These are phyloP conservation scores for Phainopepla nitens DNA, from an alignment of 2,113 vertebrate genomes.

Conservation along the genomic window DNA sequence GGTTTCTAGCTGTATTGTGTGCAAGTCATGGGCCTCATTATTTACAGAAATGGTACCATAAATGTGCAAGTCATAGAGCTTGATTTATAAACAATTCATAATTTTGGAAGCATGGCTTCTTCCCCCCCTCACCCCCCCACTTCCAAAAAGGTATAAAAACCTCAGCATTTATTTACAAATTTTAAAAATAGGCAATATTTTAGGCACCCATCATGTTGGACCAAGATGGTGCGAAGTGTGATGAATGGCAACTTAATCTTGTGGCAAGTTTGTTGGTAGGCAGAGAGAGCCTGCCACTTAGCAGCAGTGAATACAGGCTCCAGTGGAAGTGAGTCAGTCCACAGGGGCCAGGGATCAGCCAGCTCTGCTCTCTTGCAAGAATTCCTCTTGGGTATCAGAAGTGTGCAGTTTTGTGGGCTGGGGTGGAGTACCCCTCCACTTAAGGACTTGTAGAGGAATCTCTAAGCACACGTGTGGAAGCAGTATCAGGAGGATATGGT, in stretches of 20 bases:
- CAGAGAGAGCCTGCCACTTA: background rate
- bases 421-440: background rate
- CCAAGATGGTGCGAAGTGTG: background rate
- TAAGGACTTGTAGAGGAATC: background rate
- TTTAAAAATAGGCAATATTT: background rate
- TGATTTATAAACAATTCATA: conserved; percentile 85
- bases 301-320: background rate
- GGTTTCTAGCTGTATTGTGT: conserved; percentile 80
- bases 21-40: conserved; percentile 82
- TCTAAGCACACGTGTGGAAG: background rate
- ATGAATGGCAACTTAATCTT: background rate
- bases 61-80: conserved; percentile 78
- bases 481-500: background rate
- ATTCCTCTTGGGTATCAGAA: background rate
- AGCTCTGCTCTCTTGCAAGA: background rate
- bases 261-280: background rate
- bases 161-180: conserved; percentile 23
- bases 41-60: conserved; percentile 82
- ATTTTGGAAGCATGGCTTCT: conserved; percentile 69
- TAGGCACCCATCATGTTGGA: background rate
- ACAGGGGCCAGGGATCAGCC: background rate
- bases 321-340: background rate
- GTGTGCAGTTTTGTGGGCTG: background rate
- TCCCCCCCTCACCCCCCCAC: background rate
- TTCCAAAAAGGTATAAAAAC: background rate